phyloP scores from a whole-genome alignment of 2,113 vertebrate genomes.

The Dermatemys mawii region DNA sequence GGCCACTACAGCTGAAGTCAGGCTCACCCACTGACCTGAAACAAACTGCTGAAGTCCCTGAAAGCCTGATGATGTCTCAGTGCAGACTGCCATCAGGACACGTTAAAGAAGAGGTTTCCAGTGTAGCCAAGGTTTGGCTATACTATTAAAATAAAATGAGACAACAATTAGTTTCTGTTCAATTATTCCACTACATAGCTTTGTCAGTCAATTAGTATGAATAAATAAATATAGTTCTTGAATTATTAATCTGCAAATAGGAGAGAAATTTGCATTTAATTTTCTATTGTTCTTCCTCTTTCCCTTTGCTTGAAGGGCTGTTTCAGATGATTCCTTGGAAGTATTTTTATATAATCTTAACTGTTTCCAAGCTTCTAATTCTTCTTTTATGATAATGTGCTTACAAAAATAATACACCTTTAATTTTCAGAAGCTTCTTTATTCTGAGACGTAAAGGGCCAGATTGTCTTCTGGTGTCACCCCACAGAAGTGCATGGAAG shows the following conservation, averaged over 20 bases:
- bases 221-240: constrained; percentile 76
- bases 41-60: constrained; percentile 58
- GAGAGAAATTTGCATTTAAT: constrained; percentile 59
- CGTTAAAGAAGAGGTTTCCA: constrained; percentile 55
- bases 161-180: constrained; percentile 76
- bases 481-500: not conserved
- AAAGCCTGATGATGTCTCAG: constrained; percentile 52
- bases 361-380: constrained; percentile 32
- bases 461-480: not conserved
- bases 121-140: constrained; percentile 56
- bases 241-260: constrained; percentile 75
- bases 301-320: constrained; percentile 51
- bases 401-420: constrained; percentile 8
- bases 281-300: constrained; percentile 58
- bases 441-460: not conserved
- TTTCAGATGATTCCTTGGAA: not conserved
- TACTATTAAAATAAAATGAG: constrained; percentile 73
- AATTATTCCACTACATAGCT: constrained; percentile 73
- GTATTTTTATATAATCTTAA: constrained; percentile 21
- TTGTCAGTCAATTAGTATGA: constrained; percentile 75
- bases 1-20: constrained; percentile 51
- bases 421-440: not conserved
- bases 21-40: constrained; percentile 55
- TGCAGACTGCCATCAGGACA: constrained; percentile 64
- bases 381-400: constrained; percentile 13